Conservation (phyloP, 53 echinoderm and acorn worm species). For the Luidia sarsii region DNA sequence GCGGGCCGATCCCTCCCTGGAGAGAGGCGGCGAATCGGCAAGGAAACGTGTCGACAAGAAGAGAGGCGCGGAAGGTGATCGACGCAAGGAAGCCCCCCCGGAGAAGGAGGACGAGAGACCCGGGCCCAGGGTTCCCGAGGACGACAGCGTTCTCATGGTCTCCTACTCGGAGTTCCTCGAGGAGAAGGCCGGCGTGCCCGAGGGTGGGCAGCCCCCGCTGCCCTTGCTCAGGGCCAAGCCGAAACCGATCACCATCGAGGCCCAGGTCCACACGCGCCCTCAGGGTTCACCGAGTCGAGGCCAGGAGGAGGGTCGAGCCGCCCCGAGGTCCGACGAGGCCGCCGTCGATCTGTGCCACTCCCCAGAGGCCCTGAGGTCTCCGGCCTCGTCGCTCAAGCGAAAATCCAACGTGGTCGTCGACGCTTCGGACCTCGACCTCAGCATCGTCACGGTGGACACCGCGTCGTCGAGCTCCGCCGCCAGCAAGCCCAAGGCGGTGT, state of each 20-base stretch:
- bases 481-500: slow-evolving; percentile 51
- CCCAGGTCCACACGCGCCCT: slow-evolving; percentile 65
- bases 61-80: background rate
- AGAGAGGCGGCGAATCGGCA: too few relatives aligned
- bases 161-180: slow-evolving; percentile 31
- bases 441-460: slow-evolving; percentile 35
- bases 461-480: background rate
- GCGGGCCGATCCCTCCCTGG: too few relatives aligned
- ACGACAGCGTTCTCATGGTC: slow-evolving; percentile 37
- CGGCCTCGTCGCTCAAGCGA: slow-evolving; percentile 4
- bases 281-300: slow-evolving; percentile 3
- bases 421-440: slow-evolving; percentile 52
- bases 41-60: background rate
- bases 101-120: background rate
- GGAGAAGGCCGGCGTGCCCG: background rate
- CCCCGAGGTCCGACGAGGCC: background rate
- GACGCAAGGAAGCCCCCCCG: background rate
- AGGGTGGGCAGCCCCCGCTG: background rate
- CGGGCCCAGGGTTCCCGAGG: background rate
- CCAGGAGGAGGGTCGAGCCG: background rate
- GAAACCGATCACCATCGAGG: slow-evolving; percentile 62
- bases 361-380: background rate
- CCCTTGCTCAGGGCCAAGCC: background rate
- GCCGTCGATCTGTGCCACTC: background rate
- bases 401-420: slow-evolving; percentile 69